A percentile compares a stretch with the other conserved stretches of the same genome.
These are phyloP conservation scores for Ceyx melanurus DNA, from an alignment of 2,113 vertebrate species.

Conservation along the genomic window DNA sequence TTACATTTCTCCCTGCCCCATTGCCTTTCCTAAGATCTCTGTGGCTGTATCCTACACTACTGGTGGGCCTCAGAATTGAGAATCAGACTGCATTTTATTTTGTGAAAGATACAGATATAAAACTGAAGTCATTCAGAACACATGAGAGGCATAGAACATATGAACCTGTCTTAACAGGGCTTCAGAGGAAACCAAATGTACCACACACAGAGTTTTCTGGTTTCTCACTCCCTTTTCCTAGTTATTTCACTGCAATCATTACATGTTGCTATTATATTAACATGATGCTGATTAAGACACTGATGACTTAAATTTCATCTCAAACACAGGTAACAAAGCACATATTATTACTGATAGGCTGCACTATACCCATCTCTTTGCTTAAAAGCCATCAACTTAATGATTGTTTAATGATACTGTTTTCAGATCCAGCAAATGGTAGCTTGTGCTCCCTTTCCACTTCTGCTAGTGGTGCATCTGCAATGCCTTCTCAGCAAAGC, in stretches of 20 bases:
- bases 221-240: background rate
- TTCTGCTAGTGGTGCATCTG: background rate
- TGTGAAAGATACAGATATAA: background rate
- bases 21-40: background rate
- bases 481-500: background rate
- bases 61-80: background rate
- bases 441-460: background rate
- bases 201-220: background rate
- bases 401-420: rapidly evolving
- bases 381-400: background rate
- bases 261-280: background rate
- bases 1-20: background rate
- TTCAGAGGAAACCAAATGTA: background rate
- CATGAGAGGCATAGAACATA: background rate
- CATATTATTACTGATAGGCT: background rate
- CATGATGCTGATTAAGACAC: background rate
- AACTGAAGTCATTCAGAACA: background rate
- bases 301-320: background rate
- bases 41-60: background rate
- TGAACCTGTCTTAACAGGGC: background rate
- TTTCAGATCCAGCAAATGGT: background rate
- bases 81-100: background rate
- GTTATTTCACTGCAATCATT: background rate
- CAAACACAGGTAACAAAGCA: background rate
- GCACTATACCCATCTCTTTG: background rate